Evolutionary conservation across 2,113 vertebrate genomes (phyloP).

Genomic region (Ammodytes marinus): DNA sequence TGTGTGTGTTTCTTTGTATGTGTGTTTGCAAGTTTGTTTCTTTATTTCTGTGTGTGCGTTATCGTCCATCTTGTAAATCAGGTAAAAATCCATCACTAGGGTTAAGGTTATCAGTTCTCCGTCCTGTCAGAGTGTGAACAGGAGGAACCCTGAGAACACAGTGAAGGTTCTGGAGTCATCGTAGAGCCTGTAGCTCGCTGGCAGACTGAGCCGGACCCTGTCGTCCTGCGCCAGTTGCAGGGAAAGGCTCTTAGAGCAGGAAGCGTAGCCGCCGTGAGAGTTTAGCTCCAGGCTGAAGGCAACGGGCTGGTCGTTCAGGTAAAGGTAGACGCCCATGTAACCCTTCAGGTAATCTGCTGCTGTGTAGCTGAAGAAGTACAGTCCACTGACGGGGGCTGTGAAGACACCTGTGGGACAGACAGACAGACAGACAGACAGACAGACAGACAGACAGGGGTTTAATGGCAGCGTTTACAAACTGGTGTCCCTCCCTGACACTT

Average conservation of each 20-base stretch:
- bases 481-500: background rate
- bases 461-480: background rate
- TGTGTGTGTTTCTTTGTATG: too few relatives aligned
- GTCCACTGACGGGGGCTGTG: slow-evolving; percentile 65
- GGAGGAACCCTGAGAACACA: slow-evolving; percentile 76
- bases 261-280: slow-evolving; percentile 74
- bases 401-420: slow-evolving; percentile 67
- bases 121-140: slow-evolving; percentile 56
- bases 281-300: slow-evolving; percentile 75
- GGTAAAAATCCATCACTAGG: too few relatives aligned
- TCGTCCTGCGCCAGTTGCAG: slow-evolving; percentile 68
- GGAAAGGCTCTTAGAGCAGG: slow-evolving; percentile 8
- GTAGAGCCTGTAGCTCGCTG: slow-evolving; percentile 77
- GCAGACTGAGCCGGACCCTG: slow-evolving; percentile 58
- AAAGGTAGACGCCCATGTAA: slow-evolving; percentile 77
- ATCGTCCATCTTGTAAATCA: too few relatives aligned
- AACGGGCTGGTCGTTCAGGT: slow-evolving; percentile 67
- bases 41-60: too few relatives aligned
- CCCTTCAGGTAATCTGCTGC: slow-evolving; percentile 76
- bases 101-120: too few relatives aligned
- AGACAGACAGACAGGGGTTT: background rate
- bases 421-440: background rate
- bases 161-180: slow-evolving; percentile 76
- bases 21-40: too few relatives aligned
- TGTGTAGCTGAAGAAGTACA: slow-evolving; percentile 79